Evolutionary conservation across 2,113 vertebrate species (phyloP), one percentile per base, ranked within the genome.

Genomic region (Ibidorhyncha struthersii): DNA sequence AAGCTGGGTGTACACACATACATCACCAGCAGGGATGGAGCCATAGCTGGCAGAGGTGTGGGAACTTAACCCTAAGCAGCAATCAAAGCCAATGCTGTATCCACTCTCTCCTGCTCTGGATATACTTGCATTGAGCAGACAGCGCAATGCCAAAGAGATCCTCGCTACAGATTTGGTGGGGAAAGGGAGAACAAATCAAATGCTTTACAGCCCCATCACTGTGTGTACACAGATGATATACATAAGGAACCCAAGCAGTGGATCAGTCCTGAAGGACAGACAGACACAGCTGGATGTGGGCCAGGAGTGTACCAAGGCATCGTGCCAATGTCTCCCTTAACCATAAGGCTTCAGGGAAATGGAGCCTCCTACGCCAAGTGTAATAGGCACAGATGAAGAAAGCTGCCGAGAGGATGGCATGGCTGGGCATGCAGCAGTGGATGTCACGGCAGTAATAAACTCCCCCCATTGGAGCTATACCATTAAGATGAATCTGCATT

Each of bases 361-460:
- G 82, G 71, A 88, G 73, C 93, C 93, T 96, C 97, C 95, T 50
- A 96, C 50, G 6, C 87, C 61, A 66, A 85, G 70, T 9, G 56
- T 61, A 86, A 89, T 27, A 34, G 20, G 61, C 70, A 43, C 10
- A 32, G 89, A 86, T 43, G 94, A 89, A 92, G 96, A 23, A 89
- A 85, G 87, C 92, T 96, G 62, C 84, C 0, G 8, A 50, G 80
- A 82, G 74, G 84, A 82, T 40, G 84, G 86, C 81, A 80, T 38
- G 87, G 96, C 93, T 97, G 93, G 95, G 93, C 91, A 55, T 41
- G 73, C 89, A 94, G 95, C 83, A 82, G 21, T 49, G 62, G 49
- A 85, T 93, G 96, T 76, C 74, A 82, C 19, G 95, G 77, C 73
- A 65, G 61, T 82, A 92, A 97, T 94, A 95, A 82, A 91, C 81